Evolutionary conservation across 2,888 invertebrate genomes (phyloP).

Genomic region (Dolomedes plantarius): DNA sequence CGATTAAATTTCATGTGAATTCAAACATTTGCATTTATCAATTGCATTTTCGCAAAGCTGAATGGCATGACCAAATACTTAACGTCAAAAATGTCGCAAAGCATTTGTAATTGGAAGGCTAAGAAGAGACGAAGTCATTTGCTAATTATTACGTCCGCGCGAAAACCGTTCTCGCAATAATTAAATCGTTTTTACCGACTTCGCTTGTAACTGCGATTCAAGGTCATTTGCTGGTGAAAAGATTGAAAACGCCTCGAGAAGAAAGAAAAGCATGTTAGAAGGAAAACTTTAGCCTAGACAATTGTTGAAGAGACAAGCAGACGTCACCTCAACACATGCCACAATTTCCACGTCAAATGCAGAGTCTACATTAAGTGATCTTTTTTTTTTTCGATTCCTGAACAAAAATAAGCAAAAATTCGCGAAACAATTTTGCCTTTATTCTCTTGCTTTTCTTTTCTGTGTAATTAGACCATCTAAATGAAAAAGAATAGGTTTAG

Average conservation of each 20-base stretch:
- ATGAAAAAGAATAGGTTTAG: not conserved
- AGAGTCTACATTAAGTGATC: not conserved
- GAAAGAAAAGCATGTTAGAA: not conserved
- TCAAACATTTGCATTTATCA: too few relatives aligned
- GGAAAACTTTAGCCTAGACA: not conserved
- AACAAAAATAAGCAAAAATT: not conserved
- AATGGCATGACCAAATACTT: not conserved
- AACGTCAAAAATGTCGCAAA: not conserved
- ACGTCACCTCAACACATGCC: conserved; percentile 19
- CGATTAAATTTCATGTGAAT: too few relatives aligned
- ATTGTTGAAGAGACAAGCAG: conserved; percentile 12
- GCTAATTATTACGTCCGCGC: not conserved
- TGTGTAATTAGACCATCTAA: conserved; percentile 15
- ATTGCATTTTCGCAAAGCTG: not conserved
- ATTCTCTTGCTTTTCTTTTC: not conserved
- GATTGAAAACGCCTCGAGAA: not conserved
- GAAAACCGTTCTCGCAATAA: not conserved
- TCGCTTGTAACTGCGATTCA: not conserved
- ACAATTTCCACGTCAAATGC: conserved; percentile 27
- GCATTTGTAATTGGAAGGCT: not conserved
- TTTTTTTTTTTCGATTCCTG: not conserved
- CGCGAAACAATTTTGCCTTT: not conserved
- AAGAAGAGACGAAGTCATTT: not conserved
- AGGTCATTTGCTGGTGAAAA: not conserved
- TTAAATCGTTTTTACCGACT: conserved; percentile 2